Evolutionary conservation across 1,140 invertebrate species (phyloP).

Genomic region (Stegodyphus dumicola): DNA sequence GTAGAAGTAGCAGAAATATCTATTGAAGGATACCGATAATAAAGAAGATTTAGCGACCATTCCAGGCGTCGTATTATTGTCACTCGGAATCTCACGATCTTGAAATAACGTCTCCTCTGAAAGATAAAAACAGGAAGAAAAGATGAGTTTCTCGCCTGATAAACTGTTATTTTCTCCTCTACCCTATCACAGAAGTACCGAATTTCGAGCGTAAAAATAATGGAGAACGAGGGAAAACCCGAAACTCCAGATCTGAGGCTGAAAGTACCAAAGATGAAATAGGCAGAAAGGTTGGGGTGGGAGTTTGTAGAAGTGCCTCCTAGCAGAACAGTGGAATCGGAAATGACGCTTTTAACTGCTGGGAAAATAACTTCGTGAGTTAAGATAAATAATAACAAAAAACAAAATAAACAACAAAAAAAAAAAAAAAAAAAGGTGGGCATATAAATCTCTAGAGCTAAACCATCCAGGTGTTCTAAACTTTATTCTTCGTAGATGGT

Average conservation of each 20-base stretch:
- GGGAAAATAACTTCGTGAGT: conserved; percentile 32
- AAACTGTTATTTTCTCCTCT: conserved; percentile 30
- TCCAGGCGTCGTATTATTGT: conserved; percentile 15
- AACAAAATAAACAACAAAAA: too few species aligned
- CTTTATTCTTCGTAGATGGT: too few species aligned
- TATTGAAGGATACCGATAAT: conserved; percentile 49
- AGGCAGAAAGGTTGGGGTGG: background rate
- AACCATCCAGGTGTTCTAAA: too few species aligned
- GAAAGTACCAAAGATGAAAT: conserved; percentile 9
- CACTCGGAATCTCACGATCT: conserved; percentile 33
- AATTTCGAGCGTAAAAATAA: background rate
- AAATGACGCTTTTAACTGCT: conserved; percentile 22
- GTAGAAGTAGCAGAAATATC: conserved; percentile 29
- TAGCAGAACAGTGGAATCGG: conserved; percentile 23
- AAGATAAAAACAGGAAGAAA: conserved; percentile 13
- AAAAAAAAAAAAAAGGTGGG: conserved; percentile 9
- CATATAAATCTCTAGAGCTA: background rate
- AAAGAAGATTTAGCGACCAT: conserved; percentile 31
- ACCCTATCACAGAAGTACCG: background rate
- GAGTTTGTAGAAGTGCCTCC: conserved; percentile 42
- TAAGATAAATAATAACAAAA: too few species aligned
- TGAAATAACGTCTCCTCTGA: conserved; percentile 38
- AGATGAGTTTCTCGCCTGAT: conserved; percentile 35
- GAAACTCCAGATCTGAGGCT: background rate
- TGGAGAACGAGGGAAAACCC: conserved; percentile 10